Conservation (phyloP, 2,888 invertebrate genomes). For the Schrankia costaestrigalis region DNA sequence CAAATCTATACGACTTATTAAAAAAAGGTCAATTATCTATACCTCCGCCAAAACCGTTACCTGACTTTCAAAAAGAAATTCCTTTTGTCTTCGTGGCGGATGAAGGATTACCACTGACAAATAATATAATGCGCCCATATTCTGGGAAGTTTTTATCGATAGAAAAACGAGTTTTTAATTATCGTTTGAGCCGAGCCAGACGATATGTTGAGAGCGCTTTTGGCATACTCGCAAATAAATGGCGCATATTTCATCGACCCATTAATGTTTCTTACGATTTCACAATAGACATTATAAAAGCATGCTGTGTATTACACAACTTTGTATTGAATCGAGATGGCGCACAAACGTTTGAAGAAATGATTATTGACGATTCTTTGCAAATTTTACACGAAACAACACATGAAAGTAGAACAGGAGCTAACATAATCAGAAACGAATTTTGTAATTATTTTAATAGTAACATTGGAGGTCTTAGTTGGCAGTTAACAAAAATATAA, state of each 20-base stretch:
- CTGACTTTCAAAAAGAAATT: neutral
- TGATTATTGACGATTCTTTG: constrained; percentile 14
- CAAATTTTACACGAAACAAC: constrained; percentile 7
- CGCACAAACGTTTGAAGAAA: constrained; percentile 10
- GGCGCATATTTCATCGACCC: constrained; percentile 8
- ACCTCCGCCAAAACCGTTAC: constrained; percentile 1
- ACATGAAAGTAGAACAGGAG: constrained; percentile 6
- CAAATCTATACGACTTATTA: constrained; percentile 1
- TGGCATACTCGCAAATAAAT: constrained; percentile 12
- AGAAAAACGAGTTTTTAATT: constrained; percentile 10
- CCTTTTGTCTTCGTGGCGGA: neutral
- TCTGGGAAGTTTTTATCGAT: constrained; percentile 11
- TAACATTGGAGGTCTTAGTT: constrained; percentile 11
- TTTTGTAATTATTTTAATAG: constrained; percentile 19
- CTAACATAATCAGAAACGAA: constrained; percentile 11
- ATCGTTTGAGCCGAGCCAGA: constrained; percentile 9
- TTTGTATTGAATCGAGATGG: constrained; percentile 13
- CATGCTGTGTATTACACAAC: constrained; percentile 13
- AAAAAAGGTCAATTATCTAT: neutral
- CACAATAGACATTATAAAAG: constrained; percentile 11
- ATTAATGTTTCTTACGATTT: constrained; percentile 9
- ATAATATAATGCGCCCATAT: constrained; percentile 8
- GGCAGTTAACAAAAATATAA: constrained; percentile 11
- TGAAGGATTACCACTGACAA: neutral
- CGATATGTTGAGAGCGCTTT: constrained; percentile 11